Base-by-base conservation (phyloP, 1,140 invertebrate genomes). In the Mycetomoellerius zeteki region DNA sequence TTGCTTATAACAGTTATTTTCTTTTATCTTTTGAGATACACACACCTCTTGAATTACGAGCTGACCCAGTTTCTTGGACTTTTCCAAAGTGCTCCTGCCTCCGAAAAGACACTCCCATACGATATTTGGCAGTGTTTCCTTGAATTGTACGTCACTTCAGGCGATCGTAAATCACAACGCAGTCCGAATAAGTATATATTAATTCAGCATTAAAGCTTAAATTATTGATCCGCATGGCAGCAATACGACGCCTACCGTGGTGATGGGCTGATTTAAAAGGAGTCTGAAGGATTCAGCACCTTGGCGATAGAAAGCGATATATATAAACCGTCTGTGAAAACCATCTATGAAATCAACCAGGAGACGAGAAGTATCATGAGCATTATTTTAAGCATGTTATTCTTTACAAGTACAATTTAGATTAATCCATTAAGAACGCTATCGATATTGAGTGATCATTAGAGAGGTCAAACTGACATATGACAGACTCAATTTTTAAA, bases 171-270 rank as follows among this genome's bases (percentile, higher is more conserved):
- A 93, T 93, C 91, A 92, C 87, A 75, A 82, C 75, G 87, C 82
- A 77, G 54, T 43, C 73, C 86, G 86, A 86, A 92, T 92, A 92
- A 94, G 92, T 91, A 91, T 78, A 33, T 80, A 89, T 93, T 93
- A 93, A 94, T 93, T 92, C 91, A 90, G 78, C 69, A 91, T 94
- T 92, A 92, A 93, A 92, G 86, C 84, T 91, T 88, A 91, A 94
- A 92, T 93, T 92, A 93, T 92, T 81, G 91, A 86, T 67, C 73
- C 56, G 76, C 88, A 72, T 87, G 87, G 81, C 87, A 76, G 30
- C 47, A 47, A n/a, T 65, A 82, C 77, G 80, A 93, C 90, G 91
- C 91, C 92, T 89, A 93, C 87, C 72, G 78, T 65, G 64, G 10
- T 56, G 56, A 75, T 80, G 56, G 71, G 43, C 52, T 62, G 71